Evolutionary conservation across 2,888 invertebrate genomes (phyloP).

Genomic region (Kryphioiulus occultus): DNA sequence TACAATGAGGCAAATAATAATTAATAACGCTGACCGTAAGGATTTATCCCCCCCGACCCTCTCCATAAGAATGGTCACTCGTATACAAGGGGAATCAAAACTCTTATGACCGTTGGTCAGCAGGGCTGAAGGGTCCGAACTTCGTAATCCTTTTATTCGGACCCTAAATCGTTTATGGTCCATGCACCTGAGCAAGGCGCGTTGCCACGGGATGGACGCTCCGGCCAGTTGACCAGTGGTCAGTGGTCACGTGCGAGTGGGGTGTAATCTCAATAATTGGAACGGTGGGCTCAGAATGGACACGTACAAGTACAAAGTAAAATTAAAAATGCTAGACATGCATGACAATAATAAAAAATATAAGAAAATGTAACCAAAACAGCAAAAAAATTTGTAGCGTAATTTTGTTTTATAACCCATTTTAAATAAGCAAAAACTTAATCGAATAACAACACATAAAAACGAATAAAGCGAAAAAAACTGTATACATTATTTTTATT

Average conservation of each 20-base stretch:
- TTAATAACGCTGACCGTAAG: neutral
- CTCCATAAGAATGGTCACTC: neutral
- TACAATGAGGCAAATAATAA: neutral
- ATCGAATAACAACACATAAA: too few relatives aligned
- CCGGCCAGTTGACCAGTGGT: neutral
- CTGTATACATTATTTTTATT: too few relatives aligned
- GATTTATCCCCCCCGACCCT: neutral
- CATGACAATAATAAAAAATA: too few relatives aligned
- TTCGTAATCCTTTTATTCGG: neutral
- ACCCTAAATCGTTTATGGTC: neutral
- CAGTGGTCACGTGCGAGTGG: neutral
- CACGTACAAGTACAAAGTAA: too few relatives aligned
- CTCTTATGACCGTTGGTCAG: neutral
- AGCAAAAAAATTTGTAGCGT: too few relatives aligned
- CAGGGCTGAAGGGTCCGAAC: neutral
- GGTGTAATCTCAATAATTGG: neutral
- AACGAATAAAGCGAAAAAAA: too few relatives aligned
- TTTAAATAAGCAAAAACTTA: too few relatives aligned
- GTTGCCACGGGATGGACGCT: neutral
- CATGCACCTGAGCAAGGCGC: neutral
- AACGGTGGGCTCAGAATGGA: neutral
- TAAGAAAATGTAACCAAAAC: too few relatives aligned
- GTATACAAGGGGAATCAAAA: neutral
- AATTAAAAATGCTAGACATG: too few relatives aligned
- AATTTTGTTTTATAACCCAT: too few relatives aligned